These are phyloP conservation scores for Clarias gariepinus DNA, from an alignment of 2,113 vertebrate genomes.

Conservation along the genomic window DNA sequence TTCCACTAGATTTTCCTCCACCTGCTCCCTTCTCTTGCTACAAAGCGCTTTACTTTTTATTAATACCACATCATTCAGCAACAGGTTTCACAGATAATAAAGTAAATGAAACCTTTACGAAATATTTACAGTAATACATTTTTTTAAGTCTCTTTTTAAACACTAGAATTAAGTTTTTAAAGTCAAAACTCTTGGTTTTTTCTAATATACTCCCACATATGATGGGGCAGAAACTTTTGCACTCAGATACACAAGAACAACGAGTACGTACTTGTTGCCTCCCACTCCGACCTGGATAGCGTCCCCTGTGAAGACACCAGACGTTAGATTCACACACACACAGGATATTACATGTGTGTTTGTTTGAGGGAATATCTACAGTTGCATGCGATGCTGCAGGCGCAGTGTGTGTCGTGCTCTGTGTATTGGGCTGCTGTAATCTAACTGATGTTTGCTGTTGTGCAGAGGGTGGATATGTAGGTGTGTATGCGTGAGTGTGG, in stretches of 20 bases:
- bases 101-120: not conserved
- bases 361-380: not conserved
- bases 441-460: not conserved
- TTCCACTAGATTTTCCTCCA: too few relatives aligned
- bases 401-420: not conserved
- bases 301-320: slow-evolving; percentile 79
- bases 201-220: not conserved
- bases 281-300: slow-evolving; percentile 94
- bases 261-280: slow-evolving; percentile 87
- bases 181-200: not conserved
- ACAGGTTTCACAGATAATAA: not conserved
- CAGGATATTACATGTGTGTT: not conserved
- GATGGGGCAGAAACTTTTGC: not conserved
- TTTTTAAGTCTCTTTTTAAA: not conserved
- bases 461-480: not conserved
- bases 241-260: not conserved
- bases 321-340: not conserved
- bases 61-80: not conserved
- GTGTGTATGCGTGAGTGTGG: not conserved
- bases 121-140: not conserved
- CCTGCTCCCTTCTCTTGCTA: too few relatives aligned
- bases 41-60: not conserved
- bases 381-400: too few relatives aligned
- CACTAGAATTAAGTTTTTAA: not conserved
- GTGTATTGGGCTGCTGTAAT: slow-evolving; percentile 28